phyloP scores from a whole-genome alignment of 2,888 invertebrate genomes.

The Cryptophagus acutangulus region DNA sequence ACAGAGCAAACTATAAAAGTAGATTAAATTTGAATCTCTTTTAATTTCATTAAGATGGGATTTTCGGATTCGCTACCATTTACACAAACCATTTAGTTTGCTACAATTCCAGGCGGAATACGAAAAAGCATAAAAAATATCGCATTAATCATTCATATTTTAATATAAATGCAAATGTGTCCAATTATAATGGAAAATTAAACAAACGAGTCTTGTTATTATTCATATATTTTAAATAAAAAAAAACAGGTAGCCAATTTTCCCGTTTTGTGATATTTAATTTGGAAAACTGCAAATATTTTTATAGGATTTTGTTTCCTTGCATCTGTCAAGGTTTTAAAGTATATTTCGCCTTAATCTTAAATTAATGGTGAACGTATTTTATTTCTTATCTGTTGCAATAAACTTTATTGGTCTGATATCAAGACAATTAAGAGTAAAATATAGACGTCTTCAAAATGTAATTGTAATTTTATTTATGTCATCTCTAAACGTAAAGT shows the following conservation, averaged over 20 bases:
- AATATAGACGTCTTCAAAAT: background rate
- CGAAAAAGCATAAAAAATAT: too few relatives aligned
- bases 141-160: constrained; percentile 1
- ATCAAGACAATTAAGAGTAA: constrained; percentile 6
- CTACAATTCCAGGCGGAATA: background rate
- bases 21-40: constrained; percentile 1
- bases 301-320: too few relatives aligned
- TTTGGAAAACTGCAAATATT: too few relatives aligned
- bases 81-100: background rate
- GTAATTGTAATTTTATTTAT: background rate
- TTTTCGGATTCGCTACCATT: constrained; percentile 1
- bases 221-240: too few relatives aligned
- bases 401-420: constrained; percentile 5
- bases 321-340: too few relatives aligned
- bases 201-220: too few relatives aligned
- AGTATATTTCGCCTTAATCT: too few relatives aligned
- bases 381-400: constrained; percentile 4
- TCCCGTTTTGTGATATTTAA: too few relatives aligned
- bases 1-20: constrained; percentile 1
- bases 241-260: too few relatives aligned
- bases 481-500: too few relatives aligned
- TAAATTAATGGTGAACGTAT: constrained; percentile 2
- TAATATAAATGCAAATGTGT: constrained; percentile 1
- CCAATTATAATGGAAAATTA: background rate
- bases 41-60: constrained; percentile 1